phyloP scores from a whole-genome alignment of 1,140 invertebrate genomes.

The Helicorthomorpha holstii region DNA sequence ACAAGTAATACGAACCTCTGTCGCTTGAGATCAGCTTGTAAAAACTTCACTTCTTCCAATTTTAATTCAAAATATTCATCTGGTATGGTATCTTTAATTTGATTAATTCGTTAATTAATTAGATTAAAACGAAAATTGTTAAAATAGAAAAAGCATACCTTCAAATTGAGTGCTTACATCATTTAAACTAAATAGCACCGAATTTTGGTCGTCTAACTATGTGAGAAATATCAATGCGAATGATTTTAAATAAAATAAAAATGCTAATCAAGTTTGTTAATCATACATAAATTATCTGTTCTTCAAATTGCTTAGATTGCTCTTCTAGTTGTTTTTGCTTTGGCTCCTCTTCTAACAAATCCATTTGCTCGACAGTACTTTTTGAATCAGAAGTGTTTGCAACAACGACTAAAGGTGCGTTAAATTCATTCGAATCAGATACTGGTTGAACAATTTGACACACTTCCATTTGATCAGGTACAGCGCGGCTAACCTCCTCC shows the following conservation, averaged over 20 bases:
- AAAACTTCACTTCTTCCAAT: constrained; percentile 49
- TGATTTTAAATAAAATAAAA: neutral
- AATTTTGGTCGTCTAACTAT: neutral
- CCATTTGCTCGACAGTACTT: neutral
- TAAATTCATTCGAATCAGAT: too few relatives aligned
- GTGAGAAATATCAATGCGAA: neutral
- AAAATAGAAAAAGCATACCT: neutral
- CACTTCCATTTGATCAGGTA: neutral
- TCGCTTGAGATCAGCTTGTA: constrained; percentile 49
- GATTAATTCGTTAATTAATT: constrained; percentile 3
- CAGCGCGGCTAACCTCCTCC: neutral
- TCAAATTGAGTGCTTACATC: neutral
- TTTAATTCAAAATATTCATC: constrained; percentile 73
- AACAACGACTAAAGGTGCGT: too few relatives aligned
- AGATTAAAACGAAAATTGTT: neutral
- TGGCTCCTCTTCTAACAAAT: neutral
- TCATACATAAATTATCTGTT: neutral
- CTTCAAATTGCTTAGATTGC: neutral
- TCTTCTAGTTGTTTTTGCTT: neutral
- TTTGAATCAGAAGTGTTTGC: neutral
- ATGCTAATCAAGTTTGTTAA: neutral
- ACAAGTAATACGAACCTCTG: constrained; percentile 20
- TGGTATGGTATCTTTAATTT: constrained; percentile 39
- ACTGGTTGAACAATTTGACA: too few relatives aligned
- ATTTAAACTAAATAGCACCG: neutral